Percentiles rank a stretch among this genome's conserved stretches.
Conservation (phyloP, 2,797 vertebrate genomes). For the Uromys caudimaculatus region DNA sequence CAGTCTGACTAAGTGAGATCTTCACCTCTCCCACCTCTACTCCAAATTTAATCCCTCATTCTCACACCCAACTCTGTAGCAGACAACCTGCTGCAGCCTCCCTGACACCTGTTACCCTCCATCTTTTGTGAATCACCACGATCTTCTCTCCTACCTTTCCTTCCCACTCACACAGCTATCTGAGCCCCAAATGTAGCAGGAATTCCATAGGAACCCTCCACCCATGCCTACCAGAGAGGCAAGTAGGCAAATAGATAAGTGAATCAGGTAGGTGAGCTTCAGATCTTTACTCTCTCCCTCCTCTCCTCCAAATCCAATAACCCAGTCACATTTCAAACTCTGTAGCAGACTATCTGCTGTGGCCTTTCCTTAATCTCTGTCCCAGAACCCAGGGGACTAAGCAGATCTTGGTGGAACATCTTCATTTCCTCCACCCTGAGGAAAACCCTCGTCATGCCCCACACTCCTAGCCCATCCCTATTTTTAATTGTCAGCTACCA, state of each 20-base stretch:
- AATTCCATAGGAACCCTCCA: not conserved
- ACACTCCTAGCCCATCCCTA: not conserved
- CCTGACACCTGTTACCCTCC: not conserved
- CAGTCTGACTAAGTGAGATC: not conserved
- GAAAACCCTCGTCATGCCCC: not conserved
- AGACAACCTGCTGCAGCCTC: not conserved
- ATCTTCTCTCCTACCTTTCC: not conserved
- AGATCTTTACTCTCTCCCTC: not conserved
- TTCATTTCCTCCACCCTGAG: not conserved
- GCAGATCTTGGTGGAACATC: not conserved
- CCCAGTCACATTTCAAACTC: too few species aligned
- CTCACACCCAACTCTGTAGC: not conserved
- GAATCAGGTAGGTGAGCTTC: not conserved
- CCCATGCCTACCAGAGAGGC: not conserved
- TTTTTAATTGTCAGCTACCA: not conserved
- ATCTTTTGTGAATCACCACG: not conserved
- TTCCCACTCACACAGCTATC: not conserved
- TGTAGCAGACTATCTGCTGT: not conserved
- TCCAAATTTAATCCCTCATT: not conserved
- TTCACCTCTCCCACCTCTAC: not conserved
- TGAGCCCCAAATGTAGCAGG: not conserved
- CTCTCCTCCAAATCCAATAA: not conserved
- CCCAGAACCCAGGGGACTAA: not conserved
- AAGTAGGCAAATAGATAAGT: not conserved
- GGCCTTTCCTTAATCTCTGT: not conserved